Percentiles rank a stretch among this genome's conserved stretches.
Conservation (phyloP, 2,888 invertebrate species). For the Eristalis intricaria region DNA sequence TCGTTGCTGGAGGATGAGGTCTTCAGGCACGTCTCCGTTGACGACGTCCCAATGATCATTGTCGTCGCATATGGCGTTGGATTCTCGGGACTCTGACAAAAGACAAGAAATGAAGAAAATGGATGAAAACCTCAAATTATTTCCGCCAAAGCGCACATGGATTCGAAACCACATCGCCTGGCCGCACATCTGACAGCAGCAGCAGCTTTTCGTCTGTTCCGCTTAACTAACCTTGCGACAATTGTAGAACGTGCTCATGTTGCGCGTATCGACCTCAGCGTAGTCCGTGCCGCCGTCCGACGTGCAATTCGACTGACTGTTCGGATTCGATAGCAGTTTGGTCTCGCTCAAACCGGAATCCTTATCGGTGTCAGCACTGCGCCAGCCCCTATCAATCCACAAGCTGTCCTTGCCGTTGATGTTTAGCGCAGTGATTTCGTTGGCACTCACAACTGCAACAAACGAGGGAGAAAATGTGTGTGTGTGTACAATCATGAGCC, state of each 20-base stretch:
- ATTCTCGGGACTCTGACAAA: constrained; percentile 83
- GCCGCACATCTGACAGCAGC: neutral
- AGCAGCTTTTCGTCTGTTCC: constrained; percentile 29
- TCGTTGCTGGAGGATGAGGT: constrained; percentile 80
- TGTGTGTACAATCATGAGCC: neutral
- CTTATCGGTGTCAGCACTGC: constrained; percentile 85
- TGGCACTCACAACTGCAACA: constrained; percentile 81
- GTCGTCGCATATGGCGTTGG: constrained; percentile 90
- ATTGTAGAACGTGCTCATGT: constrained; percentile 88
- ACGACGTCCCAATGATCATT: constrained; percentile 84
- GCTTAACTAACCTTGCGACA: constrained; percentile 82
- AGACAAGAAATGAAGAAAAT: constrained; percentile 11
- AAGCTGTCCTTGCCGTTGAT: constrained; percentile 85
- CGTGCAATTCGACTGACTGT: constrained; percentile 81
- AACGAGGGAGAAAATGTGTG: neutral
- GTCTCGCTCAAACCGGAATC: constrained; percentile 84
- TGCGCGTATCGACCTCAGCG: constrained; percentile 86
- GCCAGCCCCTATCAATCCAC: constrained; percentile 88
- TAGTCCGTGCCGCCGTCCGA: constrained; percentile 84
- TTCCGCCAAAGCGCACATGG: constrained; percentile 28
- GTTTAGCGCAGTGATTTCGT: constrained; percentile 82
- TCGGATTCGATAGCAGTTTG: constrained; percentile 83
- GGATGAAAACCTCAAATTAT: constrained; percentile 1
- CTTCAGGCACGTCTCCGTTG: constrained; percentile 81
- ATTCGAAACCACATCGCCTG: constrained; percentile 22